Evolutionary conservation across 2,888 invertebrate species (phyloP).

Genomic region (Xanthia icteritia): DNA sequence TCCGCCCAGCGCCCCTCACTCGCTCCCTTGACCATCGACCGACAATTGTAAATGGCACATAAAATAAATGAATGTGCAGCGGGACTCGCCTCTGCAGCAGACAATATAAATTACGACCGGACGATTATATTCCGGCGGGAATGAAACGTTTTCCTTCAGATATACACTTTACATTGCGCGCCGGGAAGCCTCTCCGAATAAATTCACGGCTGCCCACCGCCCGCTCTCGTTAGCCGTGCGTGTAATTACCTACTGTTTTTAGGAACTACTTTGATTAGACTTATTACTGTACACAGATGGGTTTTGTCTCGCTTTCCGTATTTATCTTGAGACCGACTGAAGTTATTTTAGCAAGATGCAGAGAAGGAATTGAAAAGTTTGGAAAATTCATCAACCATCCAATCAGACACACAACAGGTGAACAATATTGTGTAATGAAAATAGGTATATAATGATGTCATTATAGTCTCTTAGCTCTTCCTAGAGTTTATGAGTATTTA

Average conservation of each 20-base stretch:
- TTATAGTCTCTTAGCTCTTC: neutral
- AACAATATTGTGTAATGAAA: neutral
- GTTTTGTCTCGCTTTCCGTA: slow-evolving; percentile 49
- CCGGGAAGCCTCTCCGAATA: slow-evolving; percentile 75
- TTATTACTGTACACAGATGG: slow-evolving; percentile 57
- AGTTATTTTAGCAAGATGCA: slow-evolving; percentile 19
- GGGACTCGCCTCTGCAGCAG: slow-evolving; percentile 91
- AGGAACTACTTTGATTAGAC: slow-evolving; percentile 79
- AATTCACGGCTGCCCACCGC: slow-evolving; percentile 74
- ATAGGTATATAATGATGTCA: neutral
- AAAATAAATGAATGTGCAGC: slow-evolving; percentile 91
- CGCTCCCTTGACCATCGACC: slow-evolving; percentile 91
- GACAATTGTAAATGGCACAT: slow-evolving; percentile 91
- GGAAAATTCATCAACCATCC: neutral
- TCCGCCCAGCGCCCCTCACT: slow-evolving; percentile 76
- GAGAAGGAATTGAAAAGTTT: slow-evolving; percentile 2
- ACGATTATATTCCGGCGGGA: slow-evolving; percentile 91
- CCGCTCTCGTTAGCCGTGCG: slow-evolving; percentile 82
- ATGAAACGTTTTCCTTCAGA: slow-evolving; percentile 90
- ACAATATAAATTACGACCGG: slow-evolving; percentile 91
- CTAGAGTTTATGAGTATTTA: slow-evolving; percentile 3
- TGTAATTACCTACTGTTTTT: slow-evolving; percentile 84
- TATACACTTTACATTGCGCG: slow-evolving; percentile 82
- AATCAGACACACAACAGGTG: neutral
- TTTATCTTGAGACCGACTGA: slow-evolving; percentile 45